Conservation (phyloP, 2,113 vertebrate species). For the Camelus dromedarius region DNA sequence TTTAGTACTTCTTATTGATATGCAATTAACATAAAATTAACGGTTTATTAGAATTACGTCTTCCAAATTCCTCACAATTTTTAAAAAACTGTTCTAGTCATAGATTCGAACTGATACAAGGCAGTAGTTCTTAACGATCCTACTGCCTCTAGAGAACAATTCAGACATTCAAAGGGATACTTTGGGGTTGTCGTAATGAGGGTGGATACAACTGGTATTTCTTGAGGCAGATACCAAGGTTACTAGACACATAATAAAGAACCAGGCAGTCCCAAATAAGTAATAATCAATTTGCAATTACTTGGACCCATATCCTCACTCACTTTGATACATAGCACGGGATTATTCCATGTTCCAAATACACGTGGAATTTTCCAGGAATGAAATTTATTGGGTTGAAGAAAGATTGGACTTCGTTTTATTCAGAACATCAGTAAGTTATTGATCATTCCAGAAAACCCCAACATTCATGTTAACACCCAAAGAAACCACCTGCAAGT, state of each 20-base stretch:
- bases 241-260: background rate
- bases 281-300: background rate
- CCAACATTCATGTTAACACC: background rate
- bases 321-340: background rate
- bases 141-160: background rate
- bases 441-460: conserved; percentile 6
- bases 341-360: background rate
- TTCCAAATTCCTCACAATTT: background rate
- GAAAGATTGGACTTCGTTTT: background rate
- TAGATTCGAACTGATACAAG: background rate
- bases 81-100: background rate
- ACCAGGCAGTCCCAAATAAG: background rate
- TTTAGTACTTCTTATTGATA: background rate
- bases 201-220: background rate
- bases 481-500: background rate
- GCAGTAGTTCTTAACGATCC: background rate
- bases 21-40: conserved; percentile 2
- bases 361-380: background rate
- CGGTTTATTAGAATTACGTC: background rate
- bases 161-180: background rate
- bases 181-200: background rate
- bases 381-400: background rate
- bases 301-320: background rate
- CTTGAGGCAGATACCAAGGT: background rate
- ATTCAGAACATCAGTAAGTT: background rate